Conservation (phyloP, 2,113 vertebrate genomes). For the Erinaceus europaeus region DNA sequence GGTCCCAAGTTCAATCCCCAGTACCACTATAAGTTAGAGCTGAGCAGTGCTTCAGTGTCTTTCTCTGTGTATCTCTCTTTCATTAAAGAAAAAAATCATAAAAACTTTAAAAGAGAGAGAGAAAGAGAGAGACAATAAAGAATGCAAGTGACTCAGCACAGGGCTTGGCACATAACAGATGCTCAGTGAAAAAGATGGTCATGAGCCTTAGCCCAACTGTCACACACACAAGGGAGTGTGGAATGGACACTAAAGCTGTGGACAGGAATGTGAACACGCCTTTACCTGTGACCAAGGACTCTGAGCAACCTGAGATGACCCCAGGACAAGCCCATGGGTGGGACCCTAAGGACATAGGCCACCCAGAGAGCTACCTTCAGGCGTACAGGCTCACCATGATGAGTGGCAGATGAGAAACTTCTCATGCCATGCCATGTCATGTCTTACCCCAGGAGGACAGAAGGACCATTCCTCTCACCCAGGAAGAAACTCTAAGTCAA, state of each 20-base stretch:
- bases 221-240: too few relatives aligned
- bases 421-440: neutral
- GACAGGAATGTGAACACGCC: too few relatives aligned
- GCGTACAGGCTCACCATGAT: neutral
- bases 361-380: neutral
- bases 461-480: neutral
- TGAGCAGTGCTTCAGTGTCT: too few relatives aligned
- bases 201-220: too few relatives aligned
- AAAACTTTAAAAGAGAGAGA: too few relatives aligned
- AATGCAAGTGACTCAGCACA: accelerated
- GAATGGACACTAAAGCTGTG: too few relatives aligned
- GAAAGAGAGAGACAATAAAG: too few relatives aligned
- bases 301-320: neutral
- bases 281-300: neutral
- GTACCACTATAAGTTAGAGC: too few relatives aligned
- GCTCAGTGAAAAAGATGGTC: neutral
- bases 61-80: too few relatives aligned
- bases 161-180: neutral
- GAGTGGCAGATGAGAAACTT: accelerated
- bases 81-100: too few relatives aligned
- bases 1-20: too few relatives aligned
- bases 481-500: neutral
- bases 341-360: neutral
- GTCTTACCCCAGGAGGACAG: neutral
- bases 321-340: neutral